Percentiles rank a stretch among this genome's conserved stretches.
Conservation (phyloP, 2,113 vertebrate species). For the Brienomyrus longianalis region DNA sequence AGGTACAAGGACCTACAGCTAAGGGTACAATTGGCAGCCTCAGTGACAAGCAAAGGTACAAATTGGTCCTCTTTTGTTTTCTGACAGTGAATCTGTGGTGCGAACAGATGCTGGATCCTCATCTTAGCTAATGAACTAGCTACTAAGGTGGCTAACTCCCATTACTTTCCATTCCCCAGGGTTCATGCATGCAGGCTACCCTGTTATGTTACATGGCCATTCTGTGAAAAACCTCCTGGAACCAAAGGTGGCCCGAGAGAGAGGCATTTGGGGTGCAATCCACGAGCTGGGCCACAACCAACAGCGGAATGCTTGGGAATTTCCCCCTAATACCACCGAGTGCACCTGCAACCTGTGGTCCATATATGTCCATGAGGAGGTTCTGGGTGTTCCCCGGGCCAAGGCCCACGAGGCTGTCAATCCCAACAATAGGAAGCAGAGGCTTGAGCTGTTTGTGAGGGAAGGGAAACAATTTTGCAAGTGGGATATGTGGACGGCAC, state of each 20-base stretch:
- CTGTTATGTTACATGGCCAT: conserved; percentile 45
- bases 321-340: conserved; percentile 63
- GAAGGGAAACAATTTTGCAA: conserved; percentile 36
- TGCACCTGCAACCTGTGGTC: conserved; percentile 75
- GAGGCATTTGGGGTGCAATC: conserved; percentile 47
- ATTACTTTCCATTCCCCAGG: conserved; percentile 38
- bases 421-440: background rate
- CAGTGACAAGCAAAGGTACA: background rate
- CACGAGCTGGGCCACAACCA: conserved; percentile 73
- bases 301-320: conserved; percentile 64
- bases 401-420: conserved; percentile 41
- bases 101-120: background rate
- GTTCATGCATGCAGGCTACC: conserved; percentile 72
- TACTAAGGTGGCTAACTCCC: background rate
- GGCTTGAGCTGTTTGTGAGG: conserved; percentile 29
- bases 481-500: conserved; percentile 52
- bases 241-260: background rate
- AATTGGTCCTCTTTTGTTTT: background rate
- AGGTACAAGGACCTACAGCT: background rate
- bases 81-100: background rate
- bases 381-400: conserved; percentile 46
- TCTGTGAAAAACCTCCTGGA: conserved; percentile 31
- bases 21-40: background rate
- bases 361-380: conserved; percentile 59
- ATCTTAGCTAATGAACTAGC: background rate